Evolutionary conservation across 2,113 vertebrate genomes (phyloP).

Genomic region (Hippotragus niger): DNA sequence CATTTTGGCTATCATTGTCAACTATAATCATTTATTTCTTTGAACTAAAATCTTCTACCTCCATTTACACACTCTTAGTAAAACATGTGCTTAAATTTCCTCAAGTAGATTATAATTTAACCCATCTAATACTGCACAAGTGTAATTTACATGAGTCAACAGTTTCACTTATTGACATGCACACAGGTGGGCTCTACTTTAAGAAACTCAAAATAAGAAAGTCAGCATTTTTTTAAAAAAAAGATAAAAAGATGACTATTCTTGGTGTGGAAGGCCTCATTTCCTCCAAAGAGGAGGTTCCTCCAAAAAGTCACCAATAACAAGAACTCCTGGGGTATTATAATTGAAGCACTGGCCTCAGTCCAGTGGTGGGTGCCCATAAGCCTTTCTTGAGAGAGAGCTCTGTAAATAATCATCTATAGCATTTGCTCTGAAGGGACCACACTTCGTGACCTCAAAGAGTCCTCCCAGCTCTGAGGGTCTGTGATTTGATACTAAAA

Average conservation of each 20-base stretch:
- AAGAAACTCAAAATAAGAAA: neutral
- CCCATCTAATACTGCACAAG: neutral
- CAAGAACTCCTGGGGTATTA: neutral
- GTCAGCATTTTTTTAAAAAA: neutral
- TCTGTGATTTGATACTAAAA: neutral
- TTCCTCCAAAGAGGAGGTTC: neutral
- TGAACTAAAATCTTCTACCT: conserved; percentile 4
- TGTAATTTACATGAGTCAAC: neutral
- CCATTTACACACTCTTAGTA: neutral
- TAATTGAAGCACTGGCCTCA: neutral
- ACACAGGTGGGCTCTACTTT: neutral
- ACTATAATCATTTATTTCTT: neutral
- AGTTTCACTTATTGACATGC: neutral
- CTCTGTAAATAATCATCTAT: neutral
- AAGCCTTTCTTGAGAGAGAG: neutral
- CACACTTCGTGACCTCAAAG: neutral
- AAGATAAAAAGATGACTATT: neutral
- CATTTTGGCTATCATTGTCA: neutral
- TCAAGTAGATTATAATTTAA: neutral
- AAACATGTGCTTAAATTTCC: neutral
- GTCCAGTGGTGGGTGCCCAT: neutral
- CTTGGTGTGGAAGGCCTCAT: neutral
- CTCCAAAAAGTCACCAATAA: neutral
- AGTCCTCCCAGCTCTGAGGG: neutral
- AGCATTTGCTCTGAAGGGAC: neutral